Conservation (phyloP, 2,797 vertebrate species). For the Chelidonichthys spinosus region DNA sequence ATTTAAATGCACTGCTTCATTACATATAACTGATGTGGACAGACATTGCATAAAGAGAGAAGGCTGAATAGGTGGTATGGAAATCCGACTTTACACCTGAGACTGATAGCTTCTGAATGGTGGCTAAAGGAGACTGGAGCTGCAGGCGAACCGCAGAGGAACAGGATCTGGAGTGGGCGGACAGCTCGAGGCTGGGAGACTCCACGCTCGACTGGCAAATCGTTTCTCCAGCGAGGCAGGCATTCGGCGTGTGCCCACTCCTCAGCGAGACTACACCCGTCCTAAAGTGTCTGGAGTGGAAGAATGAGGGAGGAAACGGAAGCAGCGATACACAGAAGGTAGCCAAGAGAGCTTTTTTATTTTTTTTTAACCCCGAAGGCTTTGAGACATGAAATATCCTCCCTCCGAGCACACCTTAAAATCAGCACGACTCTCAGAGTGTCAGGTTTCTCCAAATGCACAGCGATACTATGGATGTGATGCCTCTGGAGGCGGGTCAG, state of each 20-base stretch:
- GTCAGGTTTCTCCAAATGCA: slow-evolving; percentile 23
- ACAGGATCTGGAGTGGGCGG: slow-evolving; percentile 68
- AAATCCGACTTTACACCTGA: slow-evolving; percentile 56
- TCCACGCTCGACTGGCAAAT: slow-evolving; percentile 55
- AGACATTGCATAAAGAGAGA: slow-evolving; percentile 31
- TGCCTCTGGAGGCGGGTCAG: slow-evolving; percentile 19
- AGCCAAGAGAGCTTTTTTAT: slow-evolving; percentile 26
- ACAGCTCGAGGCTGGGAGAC: slow-evolving; percentile 61
- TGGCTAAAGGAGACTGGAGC: slow-evolving; percentile 30
- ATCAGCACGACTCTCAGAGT: slow-evolving; percentile 6
- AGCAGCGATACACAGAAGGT: slow-evolving; percentile 26
- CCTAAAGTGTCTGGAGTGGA: slow-evolving; percentile 44
- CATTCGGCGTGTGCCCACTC: slow-evolving; percentile 56
- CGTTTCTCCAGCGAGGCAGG: slow-evolving; percentile 52
- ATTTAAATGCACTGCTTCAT: slow-evolving; percentile 63
- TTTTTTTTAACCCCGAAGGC: slow-evolving; percentile 39
- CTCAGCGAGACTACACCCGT: slow-evolving; percentile 63
- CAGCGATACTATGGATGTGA: background rate
- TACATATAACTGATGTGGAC: slow-evolving; percentile 47
- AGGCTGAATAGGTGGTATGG: slow-evolving; percentile 29
- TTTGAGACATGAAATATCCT: slow-evolving; percentile 33
- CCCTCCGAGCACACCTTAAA: slow-evolving; percentile 32
- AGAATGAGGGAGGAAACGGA: slow-evolving; percentile 27
- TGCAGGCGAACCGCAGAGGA: slow-evolving; percentile 53
- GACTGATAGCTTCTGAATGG: slow-evolving; percentile 35